Evolutionary conservation across 2,797 vertebrate species (phyloP).

Genomic region (Fistularia tabacaria): DNA sequence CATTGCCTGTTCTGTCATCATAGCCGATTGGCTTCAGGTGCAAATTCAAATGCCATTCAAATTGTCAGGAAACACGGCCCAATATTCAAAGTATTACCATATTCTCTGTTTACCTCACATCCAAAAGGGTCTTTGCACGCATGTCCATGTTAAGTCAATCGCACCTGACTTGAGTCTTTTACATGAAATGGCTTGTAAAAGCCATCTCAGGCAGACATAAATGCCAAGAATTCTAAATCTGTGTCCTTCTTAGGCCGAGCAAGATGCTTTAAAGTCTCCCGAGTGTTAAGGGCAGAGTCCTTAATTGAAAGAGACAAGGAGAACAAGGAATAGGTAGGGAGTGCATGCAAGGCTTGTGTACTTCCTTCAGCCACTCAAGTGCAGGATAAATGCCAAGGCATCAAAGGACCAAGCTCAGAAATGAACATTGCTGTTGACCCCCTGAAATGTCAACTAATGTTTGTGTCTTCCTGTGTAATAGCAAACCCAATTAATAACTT

Average conservation of each 20-base stretch:
- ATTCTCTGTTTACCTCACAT: too few relatives aligned
- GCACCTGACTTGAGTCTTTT: too few relatives aligned
- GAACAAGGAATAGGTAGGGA: conserved; percentile 39
- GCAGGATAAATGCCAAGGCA: conserved; percentile 59
- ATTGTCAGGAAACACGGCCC: too few relatives aligned
- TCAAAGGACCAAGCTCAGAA: conserved; percentile 45
- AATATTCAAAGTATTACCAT: too few relatives aligned
- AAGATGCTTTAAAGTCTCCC: conserved; percentile 33
- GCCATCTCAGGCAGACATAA: too few relatives aligned
- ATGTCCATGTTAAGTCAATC: too few relatives aligned
- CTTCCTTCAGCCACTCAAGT: conserved; percentile 51
- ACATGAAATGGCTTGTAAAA: too few relatives aligned
- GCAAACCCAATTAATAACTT: neutral
- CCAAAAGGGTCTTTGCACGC: too few relatives aligned
- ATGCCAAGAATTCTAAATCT: conserved; percentile 6
- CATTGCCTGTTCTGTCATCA: too few relatives aligned
- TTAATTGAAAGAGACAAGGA: conserved; percentile 61
- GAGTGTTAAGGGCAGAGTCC: conserved; percentile 25
- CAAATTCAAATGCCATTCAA: too few relatives aligned
- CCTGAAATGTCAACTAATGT: conserved; percentile 53
- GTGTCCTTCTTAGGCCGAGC: conserved; percentile 35
- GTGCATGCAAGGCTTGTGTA: conserved; percentile 29
- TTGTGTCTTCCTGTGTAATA: conserved; percentile 4
- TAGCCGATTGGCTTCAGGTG: too few relatives aligned
- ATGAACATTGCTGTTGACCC: conserved; percentile 35